These are phyloP conservation scores for Cephonodes hylas DNA, from an alignment of 2,888 invertebrate genomes.

Conservation along the genomic window DNA sequence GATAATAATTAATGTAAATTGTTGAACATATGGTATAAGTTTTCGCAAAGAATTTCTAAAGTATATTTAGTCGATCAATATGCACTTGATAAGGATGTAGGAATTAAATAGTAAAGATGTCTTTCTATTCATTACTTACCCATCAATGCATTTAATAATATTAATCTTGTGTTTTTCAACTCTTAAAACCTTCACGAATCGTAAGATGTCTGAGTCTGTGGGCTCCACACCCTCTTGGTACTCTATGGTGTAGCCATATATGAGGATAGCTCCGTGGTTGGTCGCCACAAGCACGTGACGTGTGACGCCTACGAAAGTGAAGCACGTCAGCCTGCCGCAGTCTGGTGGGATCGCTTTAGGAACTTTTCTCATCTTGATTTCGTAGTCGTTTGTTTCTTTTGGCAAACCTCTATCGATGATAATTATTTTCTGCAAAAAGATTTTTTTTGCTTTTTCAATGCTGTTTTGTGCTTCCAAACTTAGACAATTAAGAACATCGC, in stretches of 20 bases:
- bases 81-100: too few relatives aligned
- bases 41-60: too few relatives aligned
- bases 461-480: too few relatives aligned
- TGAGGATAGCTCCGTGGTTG: conserved; percentile 68
- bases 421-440: conserved; percentile 55
- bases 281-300: conserved; percentile 76
- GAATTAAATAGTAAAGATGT: too few relatives aligned
- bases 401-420: conserved; percentile 55
- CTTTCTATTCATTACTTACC: conserved; percentile 59
- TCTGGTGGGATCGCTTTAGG: conserved; percentile 43
- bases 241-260: conserved; percentile 76
- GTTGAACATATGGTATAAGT: too few relatives aligned
- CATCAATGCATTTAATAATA: conserved; percentile 74
- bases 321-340: conserved; percentile 71
- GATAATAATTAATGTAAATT: too few relatives aligned
- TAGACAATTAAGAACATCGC: too few relatives aligned
- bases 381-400: conserved; percentile 58
- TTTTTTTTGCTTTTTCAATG: neutral
- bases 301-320: conserved; percentile 72
- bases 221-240: conserved; percentile 45
- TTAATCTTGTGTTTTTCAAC: conserved; percentile 64
- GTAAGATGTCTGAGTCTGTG: conserved; percentile 54
- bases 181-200: conserved; percentile 74
- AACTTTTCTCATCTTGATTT: conserved; percentile 50
- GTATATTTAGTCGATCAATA: too few relatives aligned